Conservation (phyloP, 1,140 invertebrate genomes). For the Spodoptera litura region DNA sequence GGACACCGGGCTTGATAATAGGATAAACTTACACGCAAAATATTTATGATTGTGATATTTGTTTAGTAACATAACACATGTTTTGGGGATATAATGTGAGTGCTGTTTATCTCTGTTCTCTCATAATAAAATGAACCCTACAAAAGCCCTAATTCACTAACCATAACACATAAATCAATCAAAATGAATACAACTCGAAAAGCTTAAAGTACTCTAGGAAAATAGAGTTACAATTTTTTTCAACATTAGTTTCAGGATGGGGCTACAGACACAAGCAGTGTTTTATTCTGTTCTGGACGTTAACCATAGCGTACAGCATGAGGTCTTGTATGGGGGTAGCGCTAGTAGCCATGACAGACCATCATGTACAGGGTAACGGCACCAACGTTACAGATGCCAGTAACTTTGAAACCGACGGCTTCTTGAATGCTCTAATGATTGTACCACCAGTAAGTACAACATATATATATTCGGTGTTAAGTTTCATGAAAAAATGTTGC, state of each 20-base stretch:
- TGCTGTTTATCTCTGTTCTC: too few species aligned
- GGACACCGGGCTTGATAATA: background rate
- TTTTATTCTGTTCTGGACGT: slow-evolving; percentile 88
- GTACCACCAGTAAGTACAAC: slow-evolving; percentile 68
- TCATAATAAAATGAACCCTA: too few species aligned
- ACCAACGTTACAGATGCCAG: slow-evolving; percentile 20
- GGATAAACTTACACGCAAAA: background rate
- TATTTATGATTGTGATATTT: background rate
- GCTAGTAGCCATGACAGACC: slow-evolving; percentile 89
- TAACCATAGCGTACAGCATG: slow-evolving; percentile 89
- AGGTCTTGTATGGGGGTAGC: slow-evolving; percentile 90
- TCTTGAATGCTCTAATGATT: slow-evolving; percentile 64
- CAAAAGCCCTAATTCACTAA: too few species aligned
- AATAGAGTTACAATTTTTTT: too few species aligned
- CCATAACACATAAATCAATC: too few species aligned
- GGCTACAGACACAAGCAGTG: slow-evolving; percentile 88
- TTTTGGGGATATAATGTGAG: too few species aligned
- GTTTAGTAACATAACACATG: background rate
- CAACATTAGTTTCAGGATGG: slow-evolving; percentile 60
- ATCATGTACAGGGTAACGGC: background rate
- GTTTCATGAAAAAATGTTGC: too few species aligned
- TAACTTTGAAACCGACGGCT: slow-evolving; percentile 52
- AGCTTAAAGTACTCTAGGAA: too few species aligned
- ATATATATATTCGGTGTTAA: too few species aligned
- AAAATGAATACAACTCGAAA: too few species aligned